Evolutionary conservation across 2,888 invertebrate genomes (phyloP).

Genomic region (Octonoba sinensis): DNA sequence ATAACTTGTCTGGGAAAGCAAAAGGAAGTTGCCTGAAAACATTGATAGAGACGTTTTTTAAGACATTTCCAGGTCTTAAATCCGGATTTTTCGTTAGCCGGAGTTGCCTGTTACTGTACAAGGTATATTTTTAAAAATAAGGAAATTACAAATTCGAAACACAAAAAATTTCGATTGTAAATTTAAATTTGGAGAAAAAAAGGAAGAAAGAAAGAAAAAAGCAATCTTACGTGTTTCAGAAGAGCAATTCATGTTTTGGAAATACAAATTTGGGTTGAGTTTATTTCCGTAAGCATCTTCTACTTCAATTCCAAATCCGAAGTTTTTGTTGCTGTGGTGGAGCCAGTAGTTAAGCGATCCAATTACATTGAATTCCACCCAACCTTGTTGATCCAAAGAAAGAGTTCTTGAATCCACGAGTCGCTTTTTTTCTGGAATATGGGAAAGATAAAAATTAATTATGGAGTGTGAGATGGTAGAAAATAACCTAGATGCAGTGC

Average conservation of each 20-base stretch:
- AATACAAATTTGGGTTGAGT: conserved; percentile 64
- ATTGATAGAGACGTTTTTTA: too few species aligned
- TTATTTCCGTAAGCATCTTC: conserved; percentile 64
- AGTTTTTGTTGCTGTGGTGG: conserved; percentile 63
- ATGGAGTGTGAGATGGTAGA: neutral
- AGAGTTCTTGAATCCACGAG: conserved; percentile 65
- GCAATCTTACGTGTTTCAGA: conserved; percentile 30
- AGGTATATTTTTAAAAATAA: neutral
- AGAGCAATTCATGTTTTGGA: conserved; percentile 66
- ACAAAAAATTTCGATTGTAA: too few species aligned
- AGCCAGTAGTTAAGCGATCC: conserved; percentile 65
- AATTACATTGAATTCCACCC: conserved; percentile 66
- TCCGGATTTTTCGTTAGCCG: neutral
- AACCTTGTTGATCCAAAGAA: conserved; percentile 62
- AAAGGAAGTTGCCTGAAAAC: too few species aligned
- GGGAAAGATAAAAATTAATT: too few species aligned
- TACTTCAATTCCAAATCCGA: conserved; percentile 65
- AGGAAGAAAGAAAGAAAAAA: too few species aligned
- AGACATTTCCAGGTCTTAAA: neutral
- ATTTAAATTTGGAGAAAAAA: too few species aligned
- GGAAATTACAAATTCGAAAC: too few species aligned
- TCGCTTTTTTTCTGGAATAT: conserved; percentile 62
- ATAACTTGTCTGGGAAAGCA: too few species aligned
- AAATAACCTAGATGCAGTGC: neutral
- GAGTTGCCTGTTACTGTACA: neutral